Evolutionary conservation across 2,797 vertebrate genomes (phyloP).

Genomic region (Falco rusticolus): DNA sequence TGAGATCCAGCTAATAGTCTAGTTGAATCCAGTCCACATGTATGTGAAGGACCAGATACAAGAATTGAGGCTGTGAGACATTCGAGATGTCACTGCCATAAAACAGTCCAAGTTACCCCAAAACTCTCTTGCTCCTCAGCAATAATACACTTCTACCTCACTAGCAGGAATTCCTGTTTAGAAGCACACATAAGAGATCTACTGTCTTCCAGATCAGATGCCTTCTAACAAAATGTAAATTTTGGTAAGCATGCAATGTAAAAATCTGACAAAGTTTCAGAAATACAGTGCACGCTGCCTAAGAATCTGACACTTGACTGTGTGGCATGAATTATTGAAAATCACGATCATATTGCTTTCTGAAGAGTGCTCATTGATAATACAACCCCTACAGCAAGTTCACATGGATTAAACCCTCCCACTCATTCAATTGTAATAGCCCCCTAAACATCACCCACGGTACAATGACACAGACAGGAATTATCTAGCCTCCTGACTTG

Average conservation of each 20-base stretch:
- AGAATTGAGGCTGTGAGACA: neutral
- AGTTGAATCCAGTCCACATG: too few species aligned
- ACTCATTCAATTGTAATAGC: fast-evolving
- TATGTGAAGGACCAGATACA: too few species aligned
- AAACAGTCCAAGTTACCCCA: neutral
- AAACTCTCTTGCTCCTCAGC: neutral
- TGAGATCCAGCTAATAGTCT: neutral
- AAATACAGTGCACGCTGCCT: neutral
- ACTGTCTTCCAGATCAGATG: neutral
- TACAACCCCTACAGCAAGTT: neutral
- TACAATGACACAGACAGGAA: neutral
- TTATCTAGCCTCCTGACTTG: neutral
- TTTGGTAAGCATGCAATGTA: neutral
- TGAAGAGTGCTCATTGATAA: neutral
- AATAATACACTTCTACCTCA: neutral
- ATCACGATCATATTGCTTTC: neutral
- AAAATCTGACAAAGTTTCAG: neutral
- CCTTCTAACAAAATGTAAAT: neutral
- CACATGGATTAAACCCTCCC: neutral
- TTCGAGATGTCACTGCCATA: neutral
- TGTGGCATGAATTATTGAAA: neutral
- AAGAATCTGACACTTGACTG: neutral
- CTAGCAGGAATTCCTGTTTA: neutral
- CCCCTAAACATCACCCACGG: neutral
- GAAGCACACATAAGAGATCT: neutral